Percentiles rank a stretch among this genome's conserved stretches.
phyloP scores from a whole-genome alignment of 2,888 invertebrate genomes.

The Mythimna lalbum region DNA sequence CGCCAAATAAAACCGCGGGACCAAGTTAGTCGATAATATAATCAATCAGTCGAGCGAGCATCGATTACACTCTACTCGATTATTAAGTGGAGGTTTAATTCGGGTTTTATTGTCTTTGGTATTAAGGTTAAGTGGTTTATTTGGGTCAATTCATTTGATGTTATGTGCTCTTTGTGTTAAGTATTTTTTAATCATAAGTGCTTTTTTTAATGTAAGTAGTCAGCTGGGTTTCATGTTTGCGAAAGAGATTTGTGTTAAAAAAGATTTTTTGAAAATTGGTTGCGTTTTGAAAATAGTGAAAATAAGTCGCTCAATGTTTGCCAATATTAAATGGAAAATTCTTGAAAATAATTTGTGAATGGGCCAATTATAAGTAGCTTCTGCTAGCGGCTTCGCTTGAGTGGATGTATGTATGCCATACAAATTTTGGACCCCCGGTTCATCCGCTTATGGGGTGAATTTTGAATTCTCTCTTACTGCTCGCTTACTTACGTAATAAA shows the following conservation, averaged over 20 bases:
- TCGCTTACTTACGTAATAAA: too few species aligned
- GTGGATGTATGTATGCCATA: too few species aligned
- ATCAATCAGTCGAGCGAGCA: constrained; percentile 63
- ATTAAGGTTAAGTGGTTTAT: constrained; percentile 59
- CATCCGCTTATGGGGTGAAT: too few species aligned
- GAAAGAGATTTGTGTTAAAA: background rate
- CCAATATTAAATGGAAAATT: too few species aligned
- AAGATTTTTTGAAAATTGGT: too few species aligned
- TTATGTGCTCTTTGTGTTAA: constrained; percentile 21
- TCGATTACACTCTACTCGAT: constrained; percentile 56
- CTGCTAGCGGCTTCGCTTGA: too few species aligned
- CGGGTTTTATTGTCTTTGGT: constrained; percentile 58
- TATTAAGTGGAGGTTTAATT: constrained; percentile 61
- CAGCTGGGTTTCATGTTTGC: constrained; percentile 1
- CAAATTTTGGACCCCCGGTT: too few species aligned
- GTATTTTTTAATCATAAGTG: background rate
- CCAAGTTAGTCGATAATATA: constrained; percentile 32
- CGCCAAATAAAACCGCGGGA: background rate
- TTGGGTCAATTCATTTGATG: constrained; percentile 47
- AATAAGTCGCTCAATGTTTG: too few species aligned
- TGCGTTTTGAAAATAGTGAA: too few species aligned
- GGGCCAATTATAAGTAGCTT: too few species aligned
- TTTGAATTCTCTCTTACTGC: too few species aligned
- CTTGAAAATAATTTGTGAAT: too few species aligned
- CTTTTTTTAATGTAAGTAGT: background rate